Percentiles rank a stretch among this genome's conserved stretches.
phyloP scores from a whole-genome alignment of 1,140 invertebrate species.

The Leptopilina boulardi region DNA sequence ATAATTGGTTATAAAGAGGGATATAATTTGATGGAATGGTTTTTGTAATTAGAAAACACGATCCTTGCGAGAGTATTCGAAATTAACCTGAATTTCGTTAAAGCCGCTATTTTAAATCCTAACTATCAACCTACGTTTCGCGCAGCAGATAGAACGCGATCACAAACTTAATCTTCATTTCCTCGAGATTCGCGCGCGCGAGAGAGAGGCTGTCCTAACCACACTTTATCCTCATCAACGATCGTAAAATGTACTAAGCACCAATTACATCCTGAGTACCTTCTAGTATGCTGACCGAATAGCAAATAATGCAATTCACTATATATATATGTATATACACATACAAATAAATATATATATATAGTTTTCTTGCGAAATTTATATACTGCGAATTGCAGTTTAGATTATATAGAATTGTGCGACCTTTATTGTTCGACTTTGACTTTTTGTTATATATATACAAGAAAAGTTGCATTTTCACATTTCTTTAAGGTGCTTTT shows the following conservation, averaged over 20 bases:
- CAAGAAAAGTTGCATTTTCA: too few relatives aligned
- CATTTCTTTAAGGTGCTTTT: too few relatives aligned
- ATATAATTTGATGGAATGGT: neutral
- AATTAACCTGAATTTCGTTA: slow-evolving; percentile 27
- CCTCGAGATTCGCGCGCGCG: slow-evolving; percentile 39
- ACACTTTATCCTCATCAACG: slow-evolving; percentile 58
- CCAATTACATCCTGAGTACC: slow-evolving; percentile 59
- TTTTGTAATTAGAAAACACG: neutral
- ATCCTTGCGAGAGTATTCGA: neutral
- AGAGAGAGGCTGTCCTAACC: slow-evolving; percentile 50
- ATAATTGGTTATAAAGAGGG: neutral
- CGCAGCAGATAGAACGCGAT: slow-evolving; percentile 41
- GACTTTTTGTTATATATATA: neutral
- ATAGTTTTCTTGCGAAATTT: neutral
- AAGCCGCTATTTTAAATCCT: slow-evolving; percentile 24
- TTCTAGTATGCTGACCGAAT: slow-evolving; percentile 56
- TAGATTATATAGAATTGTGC: neutral
- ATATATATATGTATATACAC: neutral
- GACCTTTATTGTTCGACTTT: slow-evolving; percentile 1
- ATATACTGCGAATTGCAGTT: neutral
- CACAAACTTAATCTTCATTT: slow-evolving; percentile 53
- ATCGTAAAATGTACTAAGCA: slow-evolving; percentile 58
- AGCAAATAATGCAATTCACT: slow-evolving; percentile 49
- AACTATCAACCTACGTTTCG: slow-evolving; percentile 12
- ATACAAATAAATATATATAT: neutral